Percentiles rank a stretch among this genome's conserved stretches.
Evolutionary conservation across 2,888 invertebrate species (phyloP).

Genomic region (Protodeltote pygarga): DNA sequence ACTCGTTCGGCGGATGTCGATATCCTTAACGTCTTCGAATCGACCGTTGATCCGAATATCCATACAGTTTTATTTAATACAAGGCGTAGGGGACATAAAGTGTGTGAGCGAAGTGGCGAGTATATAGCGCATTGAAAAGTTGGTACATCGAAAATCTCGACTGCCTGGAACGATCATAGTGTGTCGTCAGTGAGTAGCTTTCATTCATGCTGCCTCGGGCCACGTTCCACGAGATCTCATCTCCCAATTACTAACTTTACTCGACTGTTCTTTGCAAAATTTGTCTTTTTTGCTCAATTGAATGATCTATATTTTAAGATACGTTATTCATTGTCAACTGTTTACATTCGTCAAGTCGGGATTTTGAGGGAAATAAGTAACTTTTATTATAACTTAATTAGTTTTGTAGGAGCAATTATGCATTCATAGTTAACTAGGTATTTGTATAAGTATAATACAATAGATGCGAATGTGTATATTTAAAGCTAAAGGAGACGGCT

Average conservation of each 20-base stretch:
- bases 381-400: too few species aligned
- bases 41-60: conserved; percentile 47
- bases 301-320: conserved; percentile 25
- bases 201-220: conserved; percentile 86
- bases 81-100: conserved; percentile 43
- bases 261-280: conserved; percentile 75
- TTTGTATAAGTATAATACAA: neutral
- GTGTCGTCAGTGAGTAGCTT: conserved; percentile 81
- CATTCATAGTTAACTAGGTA: too few species aligned
- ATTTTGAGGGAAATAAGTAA: neutral
- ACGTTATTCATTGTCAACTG: conserved; percentile 1
- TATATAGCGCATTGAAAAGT: conserved; percentile 56
- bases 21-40: conserved; percentile 81
- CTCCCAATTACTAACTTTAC: conserved; percentile 82
- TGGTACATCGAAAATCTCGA: conserved; percentile 33
- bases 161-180: conserved; percentile 65
- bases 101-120: neutral
- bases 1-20: conserved; percentile 85
- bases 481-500: conserved; percentile 38
- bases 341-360: neutral
- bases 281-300: conserved; percentile 76
- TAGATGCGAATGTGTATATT: neutral
- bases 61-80: conserved; percentile 46
- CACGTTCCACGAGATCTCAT: conserved; percentile 84
- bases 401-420: too few species aligned